phyloP scores from a whole-genome alignment of 2,888 invertebrate species.

The Trichopria drosophilae region DNA sequence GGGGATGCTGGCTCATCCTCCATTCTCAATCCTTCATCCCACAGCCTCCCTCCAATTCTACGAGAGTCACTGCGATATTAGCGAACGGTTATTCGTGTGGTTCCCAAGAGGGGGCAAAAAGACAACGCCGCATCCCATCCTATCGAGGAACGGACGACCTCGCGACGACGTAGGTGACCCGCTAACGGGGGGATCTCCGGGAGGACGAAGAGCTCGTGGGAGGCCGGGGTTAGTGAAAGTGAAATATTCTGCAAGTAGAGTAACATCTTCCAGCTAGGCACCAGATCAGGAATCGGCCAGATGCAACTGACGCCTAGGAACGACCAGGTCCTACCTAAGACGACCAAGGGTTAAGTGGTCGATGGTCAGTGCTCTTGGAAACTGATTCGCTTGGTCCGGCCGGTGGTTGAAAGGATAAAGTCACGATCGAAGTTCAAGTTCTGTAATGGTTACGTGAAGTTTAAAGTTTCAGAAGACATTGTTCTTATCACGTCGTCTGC shows the following conservation, averaged over 20 bases:
- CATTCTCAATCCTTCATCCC: slow-evolving; percentile 29
- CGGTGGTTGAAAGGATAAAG: too few species aligned
- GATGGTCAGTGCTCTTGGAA: too few species aligned
- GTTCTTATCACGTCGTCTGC: too few species aligned
- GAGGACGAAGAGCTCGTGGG: slow-evolving; percentile 41
- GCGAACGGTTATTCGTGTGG: slow-evolving; percentile 23
- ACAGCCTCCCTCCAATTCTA: slow-evolving; percentile 30
- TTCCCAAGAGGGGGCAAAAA: slow-evolving; percentile 28
- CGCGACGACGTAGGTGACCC: slow-evolving; percentile 50
- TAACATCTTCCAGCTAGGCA: slow-evolving; percentile 53
- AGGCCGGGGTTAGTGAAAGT: slow-evolving; percentile 53
- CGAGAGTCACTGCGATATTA: too few species aligned
- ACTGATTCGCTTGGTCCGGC: too few species aligned
- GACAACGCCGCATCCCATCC: slow-evolving; percentile 31
- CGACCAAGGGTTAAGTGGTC: too few species aligned
- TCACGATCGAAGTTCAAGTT: too few species aligned
- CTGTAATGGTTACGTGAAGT: too few species aligned
- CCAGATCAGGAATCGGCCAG: too few species aligned
- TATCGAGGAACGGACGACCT: slow-evolving; percentile 46
- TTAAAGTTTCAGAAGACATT: too few species aligned
- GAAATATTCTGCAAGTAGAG: slow-evolving; percentile 53
- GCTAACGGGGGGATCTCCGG: slow-evolving; percentile 34
- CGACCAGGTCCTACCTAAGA: too few species aligned
- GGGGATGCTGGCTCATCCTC: slow-evolving; percentile 39
- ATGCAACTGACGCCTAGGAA: too few species aligned